phyloP scores from a whole-genome alignment of 30 jellyfish, hydroid and myxozoan species.

The Hydractinia echinata region DNA sequence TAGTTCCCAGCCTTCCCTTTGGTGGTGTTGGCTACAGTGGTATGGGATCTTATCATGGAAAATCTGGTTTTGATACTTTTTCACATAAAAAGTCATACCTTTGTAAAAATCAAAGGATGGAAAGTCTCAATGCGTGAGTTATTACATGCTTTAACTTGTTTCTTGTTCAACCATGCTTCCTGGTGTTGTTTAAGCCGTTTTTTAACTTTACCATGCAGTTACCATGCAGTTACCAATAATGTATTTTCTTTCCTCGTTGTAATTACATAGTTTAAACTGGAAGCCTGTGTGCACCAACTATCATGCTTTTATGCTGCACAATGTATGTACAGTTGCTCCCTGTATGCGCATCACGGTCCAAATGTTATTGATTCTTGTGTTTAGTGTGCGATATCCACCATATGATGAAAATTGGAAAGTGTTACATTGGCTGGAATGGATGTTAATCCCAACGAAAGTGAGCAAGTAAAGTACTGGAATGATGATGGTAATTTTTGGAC shows the following conservation, averaged over 20 bases:
- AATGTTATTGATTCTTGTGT: not conserved
- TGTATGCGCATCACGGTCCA: too few species aligned
- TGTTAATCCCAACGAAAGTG: not conserved
- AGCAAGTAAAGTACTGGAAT: too few species aligned
- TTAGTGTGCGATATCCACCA: constrained; percentile 88
- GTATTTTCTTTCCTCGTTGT: too few species aligned
- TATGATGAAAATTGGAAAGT: constrained; percentile 31
- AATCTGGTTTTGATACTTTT: constrained; percentile 57
- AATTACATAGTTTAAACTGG: too few species aligned
- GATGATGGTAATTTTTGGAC: too few species aligned
- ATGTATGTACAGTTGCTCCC: too few species aligned
- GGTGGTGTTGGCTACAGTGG: constrained; percentile 99
- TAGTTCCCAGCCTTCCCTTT: constrained; percentile 79
- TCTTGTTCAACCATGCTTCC: too few species aligned
- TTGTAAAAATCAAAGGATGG: constrained; percentile 70
- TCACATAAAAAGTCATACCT: constrained; percentile 74
- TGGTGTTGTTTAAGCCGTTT: too few species aligned
- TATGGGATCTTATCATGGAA: constrained; percentile 92
- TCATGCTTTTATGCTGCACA: too few species aligned
- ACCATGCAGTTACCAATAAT: too few species aligned
- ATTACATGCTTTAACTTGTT: not conserved
- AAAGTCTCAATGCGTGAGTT: constrained; percentile 38
- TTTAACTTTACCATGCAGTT: too few species aligned
- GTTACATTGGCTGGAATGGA: constrained; percentile 1
- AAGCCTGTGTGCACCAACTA: too few species aligned